Conservation (phyloP, 2,797 vertebrate genomes). For the Anguilla marmorata region DNA sequence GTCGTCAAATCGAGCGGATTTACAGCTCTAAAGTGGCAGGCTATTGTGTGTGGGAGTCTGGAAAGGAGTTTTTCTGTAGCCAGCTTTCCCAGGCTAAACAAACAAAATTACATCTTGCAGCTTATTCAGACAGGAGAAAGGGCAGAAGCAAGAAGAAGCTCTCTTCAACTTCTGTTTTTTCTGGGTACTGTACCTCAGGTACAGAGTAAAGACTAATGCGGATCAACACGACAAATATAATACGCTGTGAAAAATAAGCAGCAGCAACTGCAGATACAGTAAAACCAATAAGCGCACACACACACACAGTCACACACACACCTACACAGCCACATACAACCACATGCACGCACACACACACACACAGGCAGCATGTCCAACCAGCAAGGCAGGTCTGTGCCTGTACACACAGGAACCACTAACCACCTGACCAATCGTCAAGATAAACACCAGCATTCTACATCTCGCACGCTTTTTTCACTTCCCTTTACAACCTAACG, state of each 20-base stretch:
- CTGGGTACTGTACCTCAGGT: neutral
- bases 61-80: neutral
- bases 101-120: constrained; percentile 7
- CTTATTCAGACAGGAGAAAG: neutral
- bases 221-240: neutral
- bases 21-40: constrained; percentile 3
- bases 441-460: neutral
- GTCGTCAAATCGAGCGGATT: neutral
- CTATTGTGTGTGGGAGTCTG: constrained; percentile 11
- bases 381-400: neutral
- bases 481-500: neutral
- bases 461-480: neutral
- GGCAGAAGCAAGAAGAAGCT: neutral
- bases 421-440: neutral
- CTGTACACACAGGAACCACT: neutral
- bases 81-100: constrained; percentile 13
- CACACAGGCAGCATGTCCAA: neutral
- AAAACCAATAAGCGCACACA: neutral
- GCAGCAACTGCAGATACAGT: neutral
- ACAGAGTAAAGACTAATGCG: neutral
- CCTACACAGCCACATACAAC: too few relatives aligned
- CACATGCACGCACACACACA: too few relatives aligned
- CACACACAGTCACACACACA: neutral
- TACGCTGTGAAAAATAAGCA: neutral
- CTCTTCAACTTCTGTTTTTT: neutral